phyloP scores from a whole-genome alignment of 2,797 vertebrate species.

The Crax fasciolata region DNA sequence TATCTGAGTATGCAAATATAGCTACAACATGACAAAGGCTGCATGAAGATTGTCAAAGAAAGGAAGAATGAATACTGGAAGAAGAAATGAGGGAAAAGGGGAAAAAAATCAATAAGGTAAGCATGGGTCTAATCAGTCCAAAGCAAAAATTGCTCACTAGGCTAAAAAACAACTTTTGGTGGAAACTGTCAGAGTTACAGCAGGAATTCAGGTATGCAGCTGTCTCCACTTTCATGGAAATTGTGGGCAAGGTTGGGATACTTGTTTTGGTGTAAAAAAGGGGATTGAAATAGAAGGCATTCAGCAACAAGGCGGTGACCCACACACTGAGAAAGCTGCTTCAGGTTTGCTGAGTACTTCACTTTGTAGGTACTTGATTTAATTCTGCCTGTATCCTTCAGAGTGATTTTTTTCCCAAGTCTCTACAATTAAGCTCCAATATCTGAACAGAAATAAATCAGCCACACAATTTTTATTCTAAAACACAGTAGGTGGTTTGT shows the following conservation, averaged over 20 bases:
- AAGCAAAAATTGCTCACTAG: background rate
- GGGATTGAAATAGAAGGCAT: background rate
- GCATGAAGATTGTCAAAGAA: background rate
- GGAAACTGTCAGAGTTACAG: background rate
- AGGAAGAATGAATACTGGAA: background rate
- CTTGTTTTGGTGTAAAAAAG: background rate
- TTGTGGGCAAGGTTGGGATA: accelerated
- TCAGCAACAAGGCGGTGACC: background rate
- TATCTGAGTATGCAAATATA: background rate
- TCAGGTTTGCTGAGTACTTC: background rate
- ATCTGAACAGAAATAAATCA: background rate
- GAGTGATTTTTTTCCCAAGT: accelerated
- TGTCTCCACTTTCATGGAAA: background rate
- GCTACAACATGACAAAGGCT: background rate
- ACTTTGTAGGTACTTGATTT: background rate
- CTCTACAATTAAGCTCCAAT: background rate
- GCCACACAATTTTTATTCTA: accelerated
- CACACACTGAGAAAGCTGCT: background rate
- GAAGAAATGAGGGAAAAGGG: background rate
- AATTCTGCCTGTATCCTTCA: background rate
- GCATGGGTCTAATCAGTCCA: background rate
- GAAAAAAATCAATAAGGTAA: background rate
- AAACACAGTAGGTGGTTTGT: background rate
- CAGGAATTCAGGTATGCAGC: background rate
- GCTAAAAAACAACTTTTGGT: background rate